A percentile compares a stretch with the other conserved stretches of the same genome.
Conservation (phyloP, 2,888 invertebrate species). For the Crematogaster levior region DNA sequence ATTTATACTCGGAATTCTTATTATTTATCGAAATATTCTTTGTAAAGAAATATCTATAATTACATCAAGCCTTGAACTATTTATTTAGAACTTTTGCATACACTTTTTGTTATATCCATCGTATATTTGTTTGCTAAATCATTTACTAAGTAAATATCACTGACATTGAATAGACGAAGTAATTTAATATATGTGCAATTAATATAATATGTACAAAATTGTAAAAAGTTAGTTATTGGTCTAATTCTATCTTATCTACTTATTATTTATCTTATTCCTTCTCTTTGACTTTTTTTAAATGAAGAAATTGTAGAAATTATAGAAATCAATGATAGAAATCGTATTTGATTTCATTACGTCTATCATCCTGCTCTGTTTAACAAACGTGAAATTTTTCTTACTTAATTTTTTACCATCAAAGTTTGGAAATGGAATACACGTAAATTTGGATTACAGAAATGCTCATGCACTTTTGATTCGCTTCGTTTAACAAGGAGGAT, state of each 20-base stretch:
- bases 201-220: not conserved
- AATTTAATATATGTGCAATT: not conserved
- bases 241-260: not conserved
- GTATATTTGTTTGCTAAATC: not conserved
- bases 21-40: not conserved
- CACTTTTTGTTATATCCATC: not conserved
- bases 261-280: not conserved
- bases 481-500: slow-evolving; percentile 20
- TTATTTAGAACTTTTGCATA: slow-evolving; percentile 9
- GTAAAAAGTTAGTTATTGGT: not conserved
- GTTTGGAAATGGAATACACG: not conserved
- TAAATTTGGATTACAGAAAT: slow-evolving; percentile 12
- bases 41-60: not conserved
- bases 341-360: not conserved
- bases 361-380: slow-evolving; percentile 18
- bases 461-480: not conserved
- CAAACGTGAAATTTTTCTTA: slow-evolving; percentile 45
- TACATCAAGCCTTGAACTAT: slow-evolving; percentile 26
- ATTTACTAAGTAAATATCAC: no score
- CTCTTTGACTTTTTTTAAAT: not conserved
- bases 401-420: slow-evolving; percentile 35
- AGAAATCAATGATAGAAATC: not conserved
- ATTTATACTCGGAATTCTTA: not conserved
- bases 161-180: not conserved
- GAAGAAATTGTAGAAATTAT: not conserved